These are phyloP conservation scores for Tridacna gigas DNA, from an alignment of 2,888 invertebrate species.

Conservation along the genomic window DNA sequence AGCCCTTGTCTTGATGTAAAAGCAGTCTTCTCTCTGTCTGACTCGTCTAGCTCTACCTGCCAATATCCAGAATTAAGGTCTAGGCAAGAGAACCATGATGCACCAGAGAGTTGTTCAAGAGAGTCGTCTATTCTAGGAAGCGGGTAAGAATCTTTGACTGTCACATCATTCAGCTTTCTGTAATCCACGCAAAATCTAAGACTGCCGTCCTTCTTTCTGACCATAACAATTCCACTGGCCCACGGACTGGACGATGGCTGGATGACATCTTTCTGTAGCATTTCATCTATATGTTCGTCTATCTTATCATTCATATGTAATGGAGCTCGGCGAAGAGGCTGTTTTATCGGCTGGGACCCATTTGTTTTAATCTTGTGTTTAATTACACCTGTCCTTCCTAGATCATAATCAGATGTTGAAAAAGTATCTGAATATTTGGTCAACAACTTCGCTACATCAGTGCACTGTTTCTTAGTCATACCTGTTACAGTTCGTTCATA, in stretches of 20 bases:
- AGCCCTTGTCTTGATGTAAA: too few species aligned
- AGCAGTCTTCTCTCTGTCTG: constrained; percentile 53
- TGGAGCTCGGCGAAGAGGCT: constrained; percentile 37
- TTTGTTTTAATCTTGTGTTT: constrained; percentile 19
- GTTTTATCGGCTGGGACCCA: constrained; percentile 23
- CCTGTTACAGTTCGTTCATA: neutral
- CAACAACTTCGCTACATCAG: neutral
- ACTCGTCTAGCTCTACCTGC: constrained; percentile 31
- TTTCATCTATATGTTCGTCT: constrained; percentile 6
- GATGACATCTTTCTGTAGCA: constrained; percentile 26
- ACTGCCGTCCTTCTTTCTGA: neutral
- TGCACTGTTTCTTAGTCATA: neutral
- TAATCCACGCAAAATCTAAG: neutral
- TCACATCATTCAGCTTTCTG: neutral
- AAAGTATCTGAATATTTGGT: constrained; percentile 15
- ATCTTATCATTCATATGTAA: constrained; percentile 24
- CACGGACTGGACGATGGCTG: too few species aligned
- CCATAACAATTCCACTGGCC: constrained; percentile 12
- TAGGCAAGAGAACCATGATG: too few species aligned
- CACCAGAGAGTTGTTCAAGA: constrained; percentile 1
- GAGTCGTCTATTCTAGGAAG: neutral
- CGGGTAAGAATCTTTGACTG: neutral
- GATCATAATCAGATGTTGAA: constrained; percentile 17
- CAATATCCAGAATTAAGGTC: too few species aligned
- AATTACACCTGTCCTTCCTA: constrained; percentile 17